Percentiles rank a stretch among this genome's conserved stretches.
Conservation (phyloP, 2,113 vertebrate genomes). For the Uropsilus gracilis region DNA sequence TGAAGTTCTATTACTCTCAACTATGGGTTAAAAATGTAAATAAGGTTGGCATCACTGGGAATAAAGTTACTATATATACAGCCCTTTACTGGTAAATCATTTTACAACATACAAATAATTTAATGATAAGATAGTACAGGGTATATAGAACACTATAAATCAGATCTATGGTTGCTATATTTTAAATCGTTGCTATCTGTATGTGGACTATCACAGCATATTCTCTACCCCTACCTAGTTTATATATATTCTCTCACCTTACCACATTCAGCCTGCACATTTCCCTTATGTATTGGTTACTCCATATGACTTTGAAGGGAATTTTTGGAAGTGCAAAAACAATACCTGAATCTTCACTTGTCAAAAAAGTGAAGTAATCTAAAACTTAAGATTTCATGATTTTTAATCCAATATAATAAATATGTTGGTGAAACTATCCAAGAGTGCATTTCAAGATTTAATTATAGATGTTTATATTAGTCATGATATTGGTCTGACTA, state of each 20-base stretch:
- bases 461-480: too few species aligned
- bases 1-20: background rate
- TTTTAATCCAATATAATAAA: background rate
- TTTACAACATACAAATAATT: conserved; percentile 38
- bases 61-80: background rate
- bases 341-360: background rate
- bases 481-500: too few species aligned
- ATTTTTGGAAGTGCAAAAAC: background rate
- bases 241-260: background rate
- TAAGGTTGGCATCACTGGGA: background rate
- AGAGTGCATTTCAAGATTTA: too few species aligned
- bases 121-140: background rate
- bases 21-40: background rate
- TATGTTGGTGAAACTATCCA: too few species aligned
- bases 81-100: background rate
- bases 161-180: background rate
- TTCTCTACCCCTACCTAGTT: background rate
- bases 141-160: background rate
- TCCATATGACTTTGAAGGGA: background rate
- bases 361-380: background rate
- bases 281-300: background rate
- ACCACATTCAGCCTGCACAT: background rate
- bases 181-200: background rate
- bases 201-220: background rate
- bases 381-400: background rate